Conservation (phyloP, 2,113 vertebrate species). For the Regulus satrapa region DNA sequence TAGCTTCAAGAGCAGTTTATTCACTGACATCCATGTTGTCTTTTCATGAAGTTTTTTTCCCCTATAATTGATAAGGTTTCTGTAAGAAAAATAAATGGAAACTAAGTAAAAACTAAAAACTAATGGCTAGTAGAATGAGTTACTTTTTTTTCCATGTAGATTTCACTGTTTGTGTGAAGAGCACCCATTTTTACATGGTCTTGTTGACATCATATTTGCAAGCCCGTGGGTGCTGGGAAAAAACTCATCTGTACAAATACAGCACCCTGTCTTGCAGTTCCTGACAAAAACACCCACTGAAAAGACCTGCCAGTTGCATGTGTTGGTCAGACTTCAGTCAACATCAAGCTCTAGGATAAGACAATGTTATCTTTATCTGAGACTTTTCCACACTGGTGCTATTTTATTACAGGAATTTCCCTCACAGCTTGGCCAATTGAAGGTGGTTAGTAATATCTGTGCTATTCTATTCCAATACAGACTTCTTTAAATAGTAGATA, state of each 20-base stretch:
- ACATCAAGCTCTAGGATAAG: background rate
- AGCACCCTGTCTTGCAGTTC: background rate
- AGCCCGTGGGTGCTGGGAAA: background rate
- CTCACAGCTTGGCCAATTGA: background rate
- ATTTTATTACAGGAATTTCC: background rate
- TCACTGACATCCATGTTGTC: background rate
- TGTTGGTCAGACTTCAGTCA: background rate
- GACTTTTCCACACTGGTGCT: background rate
- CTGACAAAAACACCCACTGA: background rate
- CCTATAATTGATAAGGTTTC: background rate
- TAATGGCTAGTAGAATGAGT: background rate
- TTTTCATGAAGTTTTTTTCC: background rate
- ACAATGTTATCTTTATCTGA: background rate
- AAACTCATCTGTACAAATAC: rapidly evolving
- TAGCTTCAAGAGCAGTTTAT: background rate
- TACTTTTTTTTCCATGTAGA: background rate
- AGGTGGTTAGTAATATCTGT: background rate
- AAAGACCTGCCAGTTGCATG: background rate
- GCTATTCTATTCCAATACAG: background rate
- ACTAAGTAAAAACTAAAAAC: background rate
- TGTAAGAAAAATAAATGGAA: background rate
- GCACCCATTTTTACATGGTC: background rate
- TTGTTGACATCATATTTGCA: background rate
- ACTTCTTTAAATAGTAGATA: background rate
- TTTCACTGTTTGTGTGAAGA: background rate